These are phyloP conservation scores for Huso huso DNA, from an alignment of 2,797 vertebrate species.

Conservation along the genomic window DNA sequence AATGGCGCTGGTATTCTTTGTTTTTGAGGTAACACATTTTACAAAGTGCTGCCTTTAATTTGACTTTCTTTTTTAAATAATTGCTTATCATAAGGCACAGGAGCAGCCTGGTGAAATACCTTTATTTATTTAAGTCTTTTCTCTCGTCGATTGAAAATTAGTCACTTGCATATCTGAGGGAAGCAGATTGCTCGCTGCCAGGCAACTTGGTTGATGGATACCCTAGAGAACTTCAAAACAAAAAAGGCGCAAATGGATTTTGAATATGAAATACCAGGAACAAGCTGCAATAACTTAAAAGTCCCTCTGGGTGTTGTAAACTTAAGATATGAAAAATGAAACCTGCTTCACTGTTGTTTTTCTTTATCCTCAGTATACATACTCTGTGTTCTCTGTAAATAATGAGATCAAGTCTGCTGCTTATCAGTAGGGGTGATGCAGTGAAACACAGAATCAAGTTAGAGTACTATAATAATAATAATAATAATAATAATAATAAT, in stretches of 20 bases:
- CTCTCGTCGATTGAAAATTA: constrained; percentile 65
- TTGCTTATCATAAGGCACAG: constrained; percentile 74
- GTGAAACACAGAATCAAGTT: not conserved
- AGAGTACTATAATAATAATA: not conserved
- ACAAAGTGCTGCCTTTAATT: constrained; percentile 60
- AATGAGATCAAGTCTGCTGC: too few relatives aligned
- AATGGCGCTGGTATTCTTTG: constrained; percentile 54
- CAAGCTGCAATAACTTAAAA: constrained; percentile 36
- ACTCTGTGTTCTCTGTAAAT: not conserved
- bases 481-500: too few relatives aligned
- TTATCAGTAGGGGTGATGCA: not conserved
- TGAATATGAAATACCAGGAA: constrained; percentile 42
- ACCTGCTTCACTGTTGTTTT: constrained; percentile 5
- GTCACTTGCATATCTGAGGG: constrained; percentile 58
- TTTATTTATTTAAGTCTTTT: constrained; percentile 69
- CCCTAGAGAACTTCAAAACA: constrained; percentile 40
- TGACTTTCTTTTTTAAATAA: constrained; percentile 53
- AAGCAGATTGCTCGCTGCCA: constrained; percentile 47
- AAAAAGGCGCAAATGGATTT: constrained; percentile 30
- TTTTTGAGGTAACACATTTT: constrained; percentile 69
- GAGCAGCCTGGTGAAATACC: constrained; percentile 54
- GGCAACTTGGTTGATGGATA: constrained; percentile 38
- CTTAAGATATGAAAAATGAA: constrained; percentile 32
- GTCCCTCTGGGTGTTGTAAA: constrained; percentile 40
- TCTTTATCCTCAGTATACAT: constrained; percentile 3